A percentile compares a stretch with the other conserved stretches of the same genome.
Conservation (phyloP, 53 echinoderm and acorn worm genomes). For the Apostichopus leukothele region DNA sequence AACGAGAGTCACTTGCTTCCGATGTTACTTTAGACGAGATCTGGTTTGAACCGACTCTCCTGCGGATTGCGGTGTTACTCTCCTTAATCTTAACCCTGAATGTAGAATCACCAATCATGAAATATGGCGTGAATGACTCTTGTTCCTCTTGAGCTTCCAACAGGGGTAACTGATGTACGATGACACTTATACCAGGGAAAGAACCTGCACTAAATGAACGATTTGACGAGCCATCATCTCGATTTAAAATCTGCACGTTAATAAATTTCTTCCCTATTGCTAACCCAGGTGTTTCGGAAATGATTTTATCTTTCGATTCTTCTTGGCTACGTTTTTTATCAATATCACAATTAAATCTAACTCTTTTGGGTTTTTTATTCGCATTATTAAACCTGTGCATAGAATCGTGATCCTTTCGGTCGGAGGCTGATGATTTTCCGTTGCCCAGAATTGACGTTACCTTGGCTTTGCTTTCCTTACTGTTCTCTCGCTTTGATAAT, state of each 20-base stretch:
- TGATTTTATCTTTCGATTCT: not conserved
- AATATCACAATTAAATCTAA: not conserved
- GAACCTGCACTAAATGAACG: too few species aligned
- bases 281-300: constrained; percentile 6
- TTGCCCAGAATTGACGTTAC: too few species aligned
- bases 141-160: not conserved
- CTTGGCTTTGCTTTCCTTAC: too few species aligned
- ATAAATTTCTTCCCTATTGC: not conserved
- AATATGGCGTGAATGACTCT: constrained; percentile 8
- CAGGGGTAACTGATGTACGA: not conserved
- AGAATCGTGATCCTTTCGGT: too few species aligned
- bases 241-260: not conserved
- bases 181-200: too few species aligned
- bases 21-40: not conserved
- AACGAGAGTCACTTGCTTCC: not conserved
- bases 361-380: not conserved
- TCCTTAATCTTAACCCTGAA: constrained; percentile 29
- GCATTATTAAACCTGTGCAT: too few species aligned
- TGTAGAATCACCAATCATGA: not conserved
- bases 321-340: not conserved
- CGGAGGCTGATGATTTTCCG: too few species aligned
- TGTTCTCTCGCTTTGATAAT: too few species aligned
- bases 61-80: not conserved
- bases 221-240: not conserved
- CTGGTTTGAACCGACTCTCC: too few species aligned